A percentile compares a stretch with the other conserved stretches of the same genome.
phyloP scores from a whole-genome alignment of 2,888 invertebrate species.

The Drosophila maculinotata region DNA sequence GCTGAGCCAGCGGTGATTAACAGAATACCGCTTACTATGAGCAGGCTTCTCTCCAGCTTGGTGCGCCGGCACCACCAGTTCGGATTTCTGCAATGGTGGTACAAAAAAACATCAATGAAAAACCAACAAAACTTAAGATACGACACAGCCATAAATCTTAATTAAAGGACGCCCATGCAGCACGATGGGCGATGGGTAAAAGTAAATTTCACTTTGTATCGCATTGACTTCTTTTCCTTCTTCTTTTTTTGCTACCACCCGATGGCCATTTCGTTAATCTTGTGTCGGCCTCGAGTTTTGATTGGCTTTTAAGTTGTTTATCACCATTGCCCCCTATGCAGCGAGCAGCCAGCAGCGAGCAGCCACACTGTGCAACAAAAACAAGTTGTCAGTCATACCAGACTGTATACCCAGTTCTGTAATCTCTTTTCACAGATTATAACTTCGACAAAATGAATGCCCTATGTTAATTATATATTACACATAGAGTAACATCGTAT shows the following conservation, averaged over 20 bases:
- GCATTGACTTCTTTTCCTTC: conserved; percentile 37
- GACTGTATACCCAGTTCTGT: no score
- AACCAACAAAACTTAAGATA: conserved; percentile 3
- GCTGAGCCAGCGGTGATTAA: conserved; percentile 88
- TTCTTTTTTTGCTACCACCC: conserved; percentile 34
- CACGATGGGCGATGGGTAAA: conserved; percentile 31
- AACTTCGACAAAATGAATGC: no score
- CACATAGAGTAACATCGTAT: no score
- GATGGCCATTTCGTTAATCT: conserved; percentile 49
- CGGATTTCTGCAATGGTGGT: conserved; percentile 87
- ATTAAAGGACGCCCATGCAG: conserved; percentile 33
- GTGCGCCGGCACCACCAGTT: conserved; percentile 93
- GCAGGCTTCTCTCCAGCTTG: conserved; percentile 89
- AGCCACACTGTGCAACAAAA: conserved; percentile 30
- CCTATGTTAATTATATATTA: no score
- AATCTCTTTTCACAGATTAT: no score
- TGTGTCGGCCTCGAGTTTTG: conserved; percentile 27
- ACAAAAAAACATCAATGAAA: no score
- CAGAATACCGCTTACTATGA: conserved; percentile 87
- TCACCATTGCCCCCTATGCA: conserved; percentile 35
- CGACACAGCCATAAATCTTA: conserved; percentile 45
- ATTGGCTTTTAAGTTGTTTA: conserved; percentile 61
- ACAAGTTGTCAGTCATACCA: background rate
- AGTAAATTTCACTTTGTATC: conserved; percentile 60
- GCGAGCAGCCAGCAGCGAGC: no score